Evolutionary conservation across 1,140 invertebrate species (phyloP).

Genomic region (Anadara kagoshimensis): DNA sequence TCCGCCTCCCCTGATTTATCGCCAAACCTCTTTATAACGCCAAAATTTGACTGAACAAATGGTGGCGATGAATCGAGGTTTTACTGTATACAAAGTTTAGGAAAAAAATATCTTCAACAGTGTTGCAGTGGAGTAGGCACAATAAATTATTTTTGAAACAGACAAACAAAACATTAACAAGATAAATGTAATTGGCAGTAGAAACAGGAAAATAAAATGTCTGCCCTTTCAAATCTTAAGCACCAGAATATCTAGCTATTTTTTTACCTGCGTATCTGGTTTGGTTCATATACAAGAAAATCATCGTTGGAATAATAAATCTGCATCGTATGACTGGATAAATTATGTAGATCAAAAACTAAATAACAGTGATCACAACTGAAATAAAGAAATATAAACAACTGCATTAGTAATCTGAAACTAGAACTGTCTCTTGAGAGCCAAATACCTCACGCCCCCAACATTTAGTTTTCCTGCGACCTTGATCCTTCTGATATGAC

Average conservation of each 20-base stretch:
- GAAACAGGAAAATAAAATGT: background rate
- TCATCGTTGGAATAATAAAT: constrained; percentile 49
- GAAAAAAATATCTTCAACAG: no score
- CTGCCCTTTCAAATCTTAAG: background rate
- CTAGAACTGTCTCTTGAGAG: no score
- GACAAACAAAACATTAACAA: no score
- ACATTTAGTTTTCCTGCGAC: no score
- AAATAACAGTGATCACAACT: constrained; percentile 58
- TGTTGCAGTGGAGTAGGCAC: no score
- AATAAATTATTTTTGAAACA: no score
- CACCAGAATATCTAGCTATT: background rate
- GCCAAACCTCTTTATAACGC: no score
- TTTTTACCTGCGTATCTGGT: constrained; percentile 57
- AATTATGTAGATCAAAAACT: constrained; percentile 63
- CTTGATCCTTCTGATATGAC: no score
- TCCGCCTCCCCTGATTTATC: no score
- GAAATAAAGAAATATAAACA: constrained; percentile 26
- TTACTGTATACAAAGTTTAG: no score
- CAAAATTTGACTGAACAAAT: no score
- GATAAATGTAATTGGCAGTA: background rate
- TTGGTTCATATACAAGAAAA: constrained; percentile 52
- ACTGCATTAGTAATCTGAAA: background rate
- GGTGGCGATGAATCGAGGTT: background rate
- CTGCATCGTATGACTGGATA: constrained; percentile 56
- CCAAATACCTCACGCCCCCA: no score